A percentile compares a stretch with the other conserved stretches of the same genome.
Conservation (phyloP, 2,797 vertebrate species). For the Tapera naevia region DNA sequence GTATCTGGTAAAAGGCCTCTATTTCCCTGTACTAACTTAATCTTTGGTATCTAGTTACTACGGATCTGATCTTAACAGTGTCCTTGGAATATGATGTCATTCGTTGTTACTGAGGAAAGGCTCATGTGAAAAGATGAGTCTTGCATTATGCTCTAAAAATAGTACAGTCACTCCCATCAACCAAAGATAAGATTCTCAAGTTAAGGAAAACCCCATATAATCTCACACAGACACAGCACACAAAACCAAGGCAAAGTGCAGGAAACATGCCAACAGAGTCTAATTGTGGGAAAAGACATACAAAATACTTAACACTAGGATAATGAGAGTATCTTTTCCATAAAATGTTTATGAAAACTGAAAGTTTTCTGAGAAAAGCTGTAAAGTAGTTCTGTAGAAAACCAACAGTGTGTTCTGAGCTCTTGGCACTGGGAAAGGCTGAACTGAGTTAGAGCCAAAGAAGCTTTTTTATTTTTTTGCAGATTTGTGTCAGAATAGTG, state of each 20-base stretch:
- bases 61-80: background rate
- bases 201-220: constrained; percentile 13
- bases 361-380: background rate
- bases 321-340: background rate
- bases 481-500: background rate
- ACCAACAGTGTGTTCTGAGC: background rate
- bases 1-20: background rate
- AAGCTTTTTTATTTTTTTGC: background rate
- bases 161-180: constrained; percentile 19
- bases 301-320: background rate
- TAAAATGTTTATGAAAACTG: background rate
- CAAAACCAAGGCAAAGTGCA: background rate
- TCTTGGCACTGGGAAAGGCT: background rate
- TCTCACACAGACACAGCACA: background rate
- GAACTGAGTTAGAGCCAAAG: background rate
- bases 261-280: background rate
- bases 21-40: background rate
- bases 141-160: constrained; percentile 40
- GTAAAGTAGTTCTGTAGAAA: background rate
- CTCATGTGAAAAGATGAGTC: background rate
- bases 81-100: constrained; percentile 16
- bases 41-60: background rate
- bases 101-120: background rate
- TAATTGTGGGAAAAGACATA: background rate
- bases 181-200: constrained; percentile 32